Base-by-base conservation (phyloP, 2,888 invertebrate genomes). In the Luperina nickerlii region DNA sequence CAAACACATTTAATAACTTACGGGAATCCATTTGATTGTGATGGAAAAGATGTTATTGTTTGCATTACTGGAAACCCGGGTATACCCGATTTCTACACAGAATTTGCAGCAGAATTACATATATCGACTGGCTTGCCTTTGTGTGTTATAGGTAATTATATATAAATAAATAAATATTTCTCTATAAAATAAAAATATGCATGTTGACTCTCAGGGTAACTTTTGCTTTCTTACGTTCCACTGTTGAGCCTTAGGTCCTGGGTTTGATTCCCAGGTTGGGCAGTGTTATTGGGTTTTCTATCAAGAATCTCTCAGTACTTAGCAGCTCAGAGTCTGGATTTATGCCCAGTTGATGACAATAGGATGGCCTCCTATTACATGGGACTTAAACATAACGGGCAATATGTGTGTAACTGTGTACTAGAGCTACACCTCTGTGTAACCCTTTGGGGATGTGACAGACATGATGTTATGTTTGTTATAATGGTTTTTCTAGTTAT, bases 61-160 rank as follows among this genome's bases (percentile, higher is more conserved):
- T 97, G 98, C 84, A 97, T 99, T 85, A 98, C 98, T 48, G 99
- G 99, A 54, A 99, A 99, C 97, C 99, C 99, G 15, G 99, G 99
- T 4, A 92, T 99, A 45, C 97, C 98, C 0, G 98, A 98, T 80
- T 99, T 98, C 94, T 99, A 99, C 91, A 97, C 97, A 60, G 97
- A 97, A 89, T 99, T 99, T 94, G 97, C 98, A 85, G 95, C 97
- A 67, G 96, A 97, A 54, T 89, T 99, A 11, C 97, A 98, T 92
- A 94, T 97, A 83, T 96, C 96, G 76, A 95, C 98, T 57, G 95
- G 96, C 74, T 96, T 98, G 79, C 98, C 99, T 13, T 97, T 99
- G 6, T 99, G 99, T 98, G 97, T 98, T 60, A 95, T 99, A 80
- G 98, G 97, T n/a, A n/a, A n/a, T n/a, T n/a, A n/a, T n/a, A n/a